These are phyloP conservation scores for Endotricha flammealis DNA, from an alignment of 2,888 invertebrate genomes.

Conservation along the genomic window DNA sequence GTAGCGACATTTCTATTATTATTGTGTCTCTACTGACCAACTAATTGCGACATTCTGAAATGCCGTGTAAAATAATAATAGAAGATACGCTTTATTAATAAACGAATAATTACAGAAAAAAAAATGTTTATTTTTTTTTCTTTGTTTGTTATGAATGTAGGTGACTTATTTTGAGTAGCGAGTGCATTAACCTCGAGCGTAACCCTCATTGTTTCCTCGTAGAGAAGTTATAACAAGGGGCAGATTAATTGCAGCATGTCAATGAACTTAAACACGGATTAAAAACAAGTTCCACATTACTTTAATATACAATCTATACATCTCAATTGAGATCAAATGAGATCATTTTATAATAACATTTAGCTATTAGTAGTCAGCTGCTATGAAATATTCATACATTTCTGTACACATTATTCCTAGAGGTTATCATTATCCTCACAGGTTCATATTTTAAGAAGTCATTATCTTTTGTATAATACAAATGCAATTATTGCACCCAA, in stretches of 20 bases:
- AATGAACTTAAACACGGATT: slow-evolving; percentile 7
- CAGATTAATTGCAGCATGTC: slow-evolving; percentile 6
- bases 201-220: slow-evolving; percentile 10
- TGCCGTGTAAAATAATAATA: too few species aligned
- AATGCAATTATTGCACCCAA: too few species aligned
- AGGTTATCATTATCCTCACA: too few species aligned
- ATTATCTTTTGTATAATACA: not conserved
- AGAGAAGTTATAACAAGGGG: slow-evolving; percentile 5
- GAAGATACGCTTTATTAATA: too few species aligned
- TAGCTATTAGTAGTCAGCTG: too few species aligned
- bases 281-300: not conserved
- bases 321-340: not conserved
- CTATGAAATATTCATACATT: too few species aligned
- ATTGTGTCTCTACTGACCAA: too few species aligned
- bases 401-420: too few species aligned
- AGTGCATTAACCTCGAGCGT: slow-evolving; percentile 6
- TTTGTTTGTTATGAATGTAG: not conserved
- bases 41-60: too few species aligned
- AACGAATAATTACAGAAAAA: too few species aligned
- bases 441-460: too few species aligned
- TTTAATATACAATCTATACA: not conserved
- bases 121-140: not conserved
- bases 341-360: not conserved
- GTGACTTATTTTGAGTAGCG: slow-evolving; percentile 8
- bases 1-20: too few species aligned